phyloP scores from a whole-genome alignment of 2,113 vertebrate genomes.

The Hemiprocne comata region DNA sequence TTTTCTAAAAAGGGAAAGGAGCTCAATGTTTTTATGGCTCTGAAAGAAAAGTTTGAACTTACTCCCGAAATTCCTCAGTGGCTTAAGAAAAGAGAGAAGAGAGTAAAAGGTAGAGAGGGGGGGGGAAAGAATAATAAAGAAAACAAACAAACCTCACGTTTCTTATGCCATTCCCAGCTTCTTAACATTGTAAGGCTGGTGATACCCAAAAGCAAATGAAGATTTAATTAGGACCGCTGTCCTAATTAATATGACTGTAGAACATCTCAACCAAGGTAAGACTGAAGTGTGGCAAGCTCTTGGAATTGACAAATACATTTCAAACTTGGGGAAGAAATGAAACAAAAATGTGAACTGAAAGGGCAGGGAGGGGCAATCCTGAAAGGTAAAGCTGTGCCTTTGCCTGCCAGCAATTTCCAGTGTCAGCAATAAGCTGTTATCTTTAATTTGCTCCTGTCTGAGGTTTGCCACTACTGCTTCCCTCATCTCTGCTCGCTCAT shows the following conservation, averaged over 20 bases:
- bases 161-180: background rate
- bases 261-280: background rate
- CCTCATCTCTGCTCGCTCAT: background rate
- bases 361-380: background rate
- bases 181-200: background rate
- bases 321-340: background rate
- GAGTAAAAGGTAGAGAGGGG: background rate
- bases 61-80: conserved; percentile 51
- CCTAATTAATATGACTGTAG: background rate
- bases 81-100: conserved; percentile 21
- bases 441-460: conserved; percentile 1
- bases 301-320: background rate
- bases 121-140: background rate
- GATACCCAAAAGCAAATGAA: background rate
- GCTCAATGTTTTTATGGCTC: conserved; percentile 31
- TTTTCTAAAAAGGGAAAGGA: background rate
- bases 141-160: background rate
- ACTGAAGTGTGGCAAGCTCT: background rate
- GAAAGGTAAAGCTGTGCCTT: background rate
- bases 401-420: background rate
- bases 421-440: background rate
- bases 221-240: background rate
- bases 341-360: background rate
- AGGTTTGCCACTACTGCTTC: background rate
- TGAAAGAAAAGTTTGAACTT: conserved; percentile 29